These are phyloP conservation scores for Apogon talboti DNA, from an alignment of 2,797 vertebrate genomes.

Conservation along the genomic window DNA sequence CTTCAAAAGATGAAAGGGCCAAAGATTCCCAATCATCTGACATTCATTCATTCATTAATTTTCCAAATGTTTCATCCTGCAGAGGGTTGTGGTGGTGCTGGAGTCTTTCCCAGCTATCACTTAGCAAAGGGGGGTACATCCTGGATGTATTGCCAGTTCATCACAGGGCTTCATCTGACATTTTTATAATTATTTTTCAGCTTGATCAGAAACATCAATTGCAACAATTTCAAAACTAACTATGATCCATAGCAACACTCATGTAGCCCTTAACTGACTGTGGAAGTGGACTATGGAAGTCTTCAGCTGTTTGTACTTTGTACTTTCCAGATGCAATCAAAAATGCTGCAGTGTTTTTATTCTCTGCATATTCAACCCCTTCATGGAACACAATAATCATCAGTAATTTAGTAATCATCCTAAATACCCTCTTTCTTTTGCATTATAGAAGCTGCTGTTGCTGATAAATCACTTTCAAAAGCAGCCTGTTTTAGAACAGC, in stretches of 20 bases:
- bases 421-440: background rate
- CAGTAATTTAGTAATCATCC: background rate
- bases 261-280: background rate
- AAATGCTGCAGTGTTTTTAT: conserved; percentile 1
- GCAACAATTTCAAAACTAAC: conserved; percentile 2
- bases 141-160: too few species aligned
- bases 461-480: too few species aligned
- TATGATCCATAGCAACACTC: background rate
- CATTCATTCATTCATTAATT: background rate
- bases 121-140: too few species aligned
- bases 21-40: background rate
- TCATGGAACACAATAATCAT: background rate
- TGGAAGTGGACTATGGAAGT: conserved; percentile 1
- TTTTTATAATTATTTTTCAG: conserved; percentile 12
- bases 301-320: conserved; percentile 9
- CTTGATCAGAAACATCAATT: conserved; percentile 4
- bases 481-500: too few species aligned
- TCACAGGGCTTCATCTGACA: background rate
- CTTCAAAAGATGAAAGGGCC: conserved; percentile 3
- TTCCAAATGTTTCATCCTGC: too few species aligned
- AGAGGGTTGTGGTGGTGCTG: too few species aligned
- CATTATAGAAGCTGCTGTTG: background rate
- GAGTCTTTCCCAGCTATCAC: too few species aligned
- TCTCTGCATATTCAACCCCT: background rate
- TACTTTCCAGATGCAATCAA: background rate